A percentile compares a stretch with the other conserved stretches of the same genome.
Evolutionary conservation across 2,888 invertebrate genomes (phyloP).

Genomic region (Athalia circularis): DNA sequence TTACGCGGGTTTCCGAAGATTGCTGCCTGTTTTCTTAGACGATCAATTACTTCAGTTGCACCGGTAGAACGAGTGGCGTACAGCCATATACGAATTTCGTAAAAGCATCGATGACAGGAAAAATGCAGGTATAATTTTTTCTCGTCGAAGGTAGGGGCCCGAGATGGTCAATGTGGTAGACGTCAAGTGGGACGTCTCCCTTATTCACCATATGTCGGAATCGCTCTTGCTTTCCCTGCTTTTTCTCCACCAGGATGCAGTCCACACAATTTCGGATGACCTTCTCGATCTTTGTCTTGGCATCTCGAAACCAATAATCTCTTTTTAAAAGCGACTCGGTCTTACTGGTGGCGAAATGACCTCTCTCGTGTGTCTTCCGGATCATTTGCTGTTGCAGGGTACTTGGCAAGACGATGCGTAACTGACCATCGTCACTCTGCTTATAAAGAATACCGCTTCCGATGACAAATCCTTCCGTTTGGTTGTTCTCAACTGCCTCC

Average conservation of each 20-base stretch:
- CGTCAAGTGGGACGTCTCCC: conserved; percentile 47
- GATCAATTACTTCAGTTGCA: conserved; percentile 37
- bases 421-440: conserved; percentile 46
- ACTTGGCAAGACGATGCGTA: conserved; percentile 48
- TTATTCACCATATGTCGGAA: conserved; percentile 47
- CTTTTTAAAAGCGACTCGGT: conserved; percentile 50
- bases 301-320: conserved; percentile 49
- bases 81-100: conserved; percentile 51
- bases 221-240: conserved; percentile 49
- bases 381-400: conserved; percentile 48
- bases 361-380: conserved; percentile 50
- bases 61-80: conserved; percentile 47
- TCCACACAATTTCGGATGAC: conserved; percentile 49
- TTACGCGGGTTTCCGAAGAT: conserved; percentile 48
- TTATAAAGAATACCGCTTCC: conserved; percentile 45
- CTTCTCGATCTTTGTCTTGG: conserved; percentile 48
- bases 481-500: conserved; percentile 34
- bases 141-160: conserved; percentile 49
- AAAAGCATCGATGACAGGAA: conserved; percentile 50
- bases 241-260: conserved; percentile 50
- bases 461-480: conserved; percentile 24
- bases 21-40: conserved; percentile 38
- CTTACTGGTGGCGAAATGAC: conserved; percentile 49
- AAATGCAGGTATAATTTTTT: conserved; percentile 42
- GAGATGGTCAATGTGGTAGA: conserved; percentile 51